Conservation (phyloP, 2,888 invertebrate genomes). For the Carabus problematicus region DNA sequence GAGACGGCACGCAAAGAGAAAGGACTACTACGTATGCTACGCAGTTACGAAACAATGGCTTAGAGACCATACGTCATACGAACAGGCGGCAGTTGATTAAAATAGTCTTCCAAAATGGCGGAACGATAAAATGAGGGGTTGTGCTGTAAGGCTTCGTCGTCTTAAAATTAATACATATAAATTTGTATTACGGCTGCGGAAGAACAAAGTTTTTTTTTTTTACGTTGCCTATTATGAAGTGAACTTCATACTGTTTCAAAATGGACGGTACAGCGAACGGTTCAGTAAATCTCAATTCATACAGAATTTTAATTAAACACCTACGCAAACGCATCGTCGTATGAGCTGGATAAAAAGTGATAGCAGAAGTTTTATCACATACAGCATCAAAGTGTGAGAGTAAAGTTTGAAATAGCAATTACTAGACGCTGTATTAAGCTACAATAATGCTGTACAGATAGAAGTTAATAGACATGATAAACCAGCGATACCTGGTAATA, state of each 20-base stretch:
- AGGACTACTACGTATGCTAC: too few relatives aligned
- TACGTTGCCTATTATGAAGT: neutral
- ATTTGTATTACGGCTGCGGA: slow-evolving; percentile 23
- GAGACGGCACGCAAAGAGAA: too few relatives aligned
- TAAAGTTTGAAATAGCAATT: too few relatives aligned
- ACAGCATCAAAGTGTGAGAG: too few relatives aligned
- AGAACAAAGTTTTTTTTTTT: slow-evolving; percentile 13
- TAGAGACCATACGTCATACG: slow-evolving; percentile 23
- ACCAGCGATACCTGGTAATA: too few relatives aligned
- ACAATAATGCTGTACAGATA: too few relatives aligned
- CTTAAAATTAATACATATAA: slow-evolving; percentile 31
- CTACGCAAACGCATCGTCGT: slow-evolving; percentile 6
- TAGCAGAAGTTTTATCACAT: too few relatives aligned
- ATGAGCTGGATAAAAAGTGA: too few relatives aligned
- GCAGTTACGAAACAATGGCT: slow-evolving; percentile 14
- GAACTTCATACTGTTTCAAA: slow-evolving; percentile 25
- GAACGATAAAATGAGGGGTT: neutral
- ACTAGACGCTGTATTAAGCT: too few relatives aligned
- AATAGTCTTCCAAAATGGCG: slow-evolving; percentile 6
- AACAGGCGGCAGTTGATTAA: slow-evolving; percentile 29
- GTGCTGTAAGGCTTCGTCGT: slow-evolving; percentile 10
- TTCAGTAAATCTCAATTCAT: slow-evolving; percentile 37
- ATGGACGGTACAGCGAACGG: slow-evolving; percentile 23
- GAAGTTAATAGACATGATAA: too few relatives aligned
- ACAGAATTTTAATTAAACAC: slow-evolving; percentile 31